Base-by-base conservation (phyloP, 2,797 vertebrate genomes). In the Pangasius mekongensis region DNA sequence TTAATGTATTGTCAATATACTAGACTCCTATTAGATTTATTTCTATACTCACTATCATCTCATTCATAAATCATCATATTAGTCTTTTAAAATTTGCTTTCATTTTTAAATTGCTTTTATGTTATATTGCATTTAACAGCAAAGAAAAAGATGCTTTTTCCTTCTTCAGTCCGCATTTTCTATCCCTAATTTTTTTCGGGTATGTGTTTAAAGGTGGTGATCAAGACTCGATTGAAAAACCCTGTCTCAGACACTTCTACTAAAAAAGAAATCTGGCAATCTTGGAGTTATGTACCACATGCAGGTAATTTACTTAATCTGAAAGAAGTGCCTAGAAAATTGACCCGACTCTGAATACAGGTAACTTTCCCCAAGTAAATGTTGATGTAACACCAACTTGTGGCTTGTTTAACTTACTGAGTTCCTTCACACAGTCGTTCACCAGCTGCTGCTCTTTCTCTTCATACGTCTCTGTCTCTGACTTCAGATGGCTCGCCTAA, bases 361-460 rank as follows among this genome's bases (percentile, higher is more conserved):
- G 5, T 7, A 30, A 58, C 49, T 11, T 36, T 80, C 0, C 11
- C 2, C 2, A 0, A 11, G 0, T 13, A 36, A 5, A 58, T 36
- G 13, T 16, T 58, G 30, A 81, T 3, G 16, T 11, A 58, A 5
- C 22, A 60, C 6, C 30, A 80, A 24, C 33, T 49, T 52, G 56
- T 20, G 43, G 24, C 11, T 66, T 0, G 18, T 43, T 43, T 47
- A 13, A 94, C 96, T 87, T 94, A 99, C 98, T 96, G 92, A 99
- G 98, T 91, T 99, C 98, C 92, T 98, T 98, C n/a, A 99, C 98
- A 20, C 98, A 99, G 95, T 99, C 98, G 3, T 97, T 98, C 89
- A 99, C 98, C 89, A 99, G 97, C 89, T 99, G 98, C 92, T 99
- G 98, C 87, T 99, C 98, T 90, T 99, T 99, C 88, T 99, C 98